Conservation (phyloP, 2,888 invertebrate species). For the Pristionchus japonicus region DNA sequence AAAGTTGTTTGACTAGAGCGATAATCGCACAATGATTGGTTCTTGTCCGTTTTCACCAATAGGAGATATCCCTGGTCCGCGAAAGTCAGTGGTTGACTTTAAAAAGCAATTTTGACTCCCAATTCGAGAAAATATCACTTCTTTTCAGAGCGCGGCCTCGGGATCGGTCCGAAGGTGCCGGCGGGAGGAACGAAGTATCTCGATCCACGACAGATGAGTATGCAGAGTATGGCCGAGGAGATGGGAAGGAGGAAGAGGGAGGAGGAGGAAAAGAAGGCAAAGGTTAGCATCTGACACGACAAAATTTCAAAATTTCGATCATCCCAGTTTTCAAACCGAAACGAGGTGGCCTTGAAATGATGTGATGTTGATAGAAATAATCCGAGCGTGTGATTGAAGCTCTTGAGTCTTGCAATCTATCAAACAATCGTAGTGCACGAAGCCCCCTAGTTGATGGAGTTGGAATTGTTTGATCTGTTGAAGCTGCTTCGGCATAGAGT, state of each 20-base stretch:
- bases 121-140: not conserved
- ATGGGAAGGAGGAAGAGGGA: conserved; percentile 52
- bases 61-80: no score
- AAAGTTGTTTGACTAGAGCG: no score
- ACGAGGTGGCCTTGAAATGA: no score
- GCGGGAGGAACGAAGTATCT: conserved; percentile 42
- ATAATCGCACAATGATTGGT: not conserved
- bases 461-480: not conserved
- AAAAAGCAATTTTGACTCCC: not conserved
- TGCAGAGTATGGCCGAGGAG: conserved; percentile 57
- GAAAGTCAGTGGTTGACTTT: not conserved
- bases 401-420: no score
- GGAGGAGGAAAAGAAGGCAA: conserved; percentile 41
- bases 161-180: conserved; percentile 41
- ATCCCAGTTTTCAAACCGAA: no score
- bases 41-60: not conserved
- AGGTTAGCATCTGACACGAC: not conserved
- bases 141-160: conserved; percentile 43
- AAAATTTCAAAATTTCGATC: no score
- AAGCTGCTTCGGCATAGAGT: no score
- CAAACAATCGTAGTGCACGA: no score
- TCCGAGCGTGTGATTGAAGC: no score
- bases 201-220: conserved; percentile 42
- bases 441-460: no score
- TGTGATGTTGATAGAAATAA: no score